Base-by-base conservation (phyloP, 2,113 vertebrate species). In the Chloropsis hardwickii region DNA sequence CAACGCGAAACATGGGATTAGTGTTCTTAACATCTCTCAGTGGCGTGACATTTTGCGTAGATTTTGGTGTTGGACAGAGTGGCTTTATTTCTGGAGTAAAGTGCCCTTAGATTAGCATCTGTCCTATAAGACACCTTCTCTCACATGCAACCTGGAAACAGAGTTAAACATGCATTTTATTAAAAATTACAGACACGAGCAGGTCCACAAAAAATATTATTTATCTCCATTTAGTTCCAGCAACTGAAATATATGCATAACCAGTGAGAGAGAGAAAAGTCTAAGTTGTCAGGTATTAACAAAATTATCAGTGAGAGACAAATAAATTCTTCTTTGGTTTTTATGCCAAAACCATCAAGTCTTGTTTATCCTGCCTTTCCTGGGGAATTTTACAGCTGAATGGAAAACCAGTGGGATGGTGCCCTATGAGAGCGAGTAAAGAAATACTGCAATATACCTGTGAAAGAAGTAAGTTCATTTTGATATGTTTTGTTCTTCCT, bases 1-100 rank as follows among this genome's bases (percentile, higher is more conserved):
- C 0, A 1, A 44, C 23, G 19, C 1, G 18, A 86, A 9, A 66
- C 1, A 4, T 2, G 8, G 21, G 6, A 8, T 10, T 73, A 9
- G 31, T 53, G 22, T 24, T 35, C 48, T 6, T 25, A 33, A 81
- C 60, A 77, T 23, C 37, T 15, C 17, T 47, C 51, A 24, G 11
- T 9, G 16, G 28, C 1, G 3, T 27, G 37, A 64, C 31, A 53
- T 51, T n/a, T n/a, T 53, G 18, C 0, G 2, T 21, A 51, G 64
- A 37, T 60, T 71, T 78, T 88, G 47, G 51, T 9, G 0, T 15
- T 40, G 35, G 29, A 60, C 15, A 56, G 44, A 78, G 33, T 24
- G 56, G 20, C 18, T 86, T 92, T 67, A 67, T 44, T 58, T 56
- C 29, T 84, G 33, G 56, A 84, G 47, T 79, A 56, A 62, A 88